Conservation (phyloP, 2,113 vertebrate species). For the Conger conger region DNA sequence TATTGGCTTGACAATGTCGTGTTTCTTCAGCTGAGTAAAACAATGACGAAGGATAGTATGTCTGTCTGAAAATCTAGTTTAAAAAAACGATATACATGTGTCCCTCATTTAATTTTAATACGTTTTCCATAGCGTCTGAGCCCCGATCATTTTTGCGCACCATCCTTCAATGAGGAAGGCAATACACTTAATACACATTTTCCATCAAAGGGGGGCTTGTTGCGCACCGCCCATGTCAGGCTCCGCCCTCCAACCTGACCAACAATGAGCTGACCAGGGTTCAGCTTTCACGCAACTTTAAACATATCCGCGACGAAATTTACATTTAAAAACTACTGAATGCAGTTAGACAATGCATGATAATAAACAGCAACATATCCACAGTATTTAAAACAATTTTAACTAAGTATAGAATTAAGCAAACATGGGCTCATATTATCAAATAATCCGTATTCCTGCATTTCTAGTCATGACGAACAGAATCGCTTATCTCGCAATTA, state of each 20-base stretch:
- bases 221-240: neutral
- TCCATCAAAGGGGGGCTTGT: slow-evolving; percentile 1
- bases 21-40: neutral
- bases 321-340: neutral
- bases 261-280: neutral
- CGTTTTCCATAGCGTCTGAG: too few species aligned
- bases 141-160: neutral
- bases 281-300: neutral
- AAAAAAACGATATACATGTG: too few species aligned
- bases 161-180: neutral
- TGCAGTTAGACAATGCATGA: neutral
- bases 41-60: too few species aligned
- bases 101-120: too few species aligned
- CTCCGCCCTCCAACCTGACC: neutral
- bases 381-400: neutral
- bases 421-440: neutral
- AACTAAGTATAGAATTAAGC: neutral
- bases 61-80: too few species aligned
- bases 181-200: neutral
- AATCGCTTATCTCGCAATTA: neutral
- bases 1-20: neutral
- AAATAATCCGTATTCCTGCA: neutral
- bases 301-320: neutral
- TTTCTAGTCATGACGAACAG: neutral
- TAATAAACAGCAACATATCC: neutral